A percentile compares a stretch with the other conserved stretches of the same genome.
Conservation (phyloP, 2,888 invertebrate genomes). For the Platerodrilus igneus region DNA sequence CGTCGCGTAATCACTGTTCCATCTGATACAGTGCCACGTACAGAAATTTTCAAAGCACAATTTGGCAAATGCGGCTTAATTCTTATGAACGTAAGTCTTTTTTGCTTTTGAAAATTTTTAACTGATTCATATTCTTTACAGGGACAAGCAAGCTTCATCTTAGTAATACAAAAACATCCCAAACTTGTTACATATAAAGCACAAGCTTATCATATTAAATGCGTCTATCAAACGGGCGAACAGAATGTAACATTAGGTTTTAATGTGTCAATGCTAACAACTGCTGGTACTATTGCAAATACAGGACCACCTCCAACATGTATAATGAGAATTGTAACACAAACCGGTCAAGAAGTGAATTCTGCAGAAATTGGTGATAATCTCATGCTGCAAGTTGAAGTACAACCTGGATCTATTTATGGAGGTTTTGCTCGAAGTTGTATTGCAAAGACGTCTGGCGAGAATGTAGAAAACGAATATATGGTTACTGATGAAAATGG, state of each 20-base stretch:
- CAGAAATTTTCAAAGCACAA: slow-evolving; percentile 67
- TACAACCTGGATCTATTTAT: slow-evolving; percentile 64
- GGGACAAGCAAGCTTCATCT: slow-evolving; percentile 88
- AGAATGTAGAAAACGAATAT: slow-evolving; percentile 84
- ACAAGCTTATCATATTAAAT: slow-evolving; percentile 93
- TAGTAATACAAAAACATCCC: slow-evolving; percentile 95
- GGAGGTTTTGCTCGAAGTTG: slow-evolving; percentile 92
- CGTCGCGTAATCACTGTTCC: slow-evolving; percentile 74
- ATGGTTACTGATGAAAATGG: slow-evolving; percentile 91
- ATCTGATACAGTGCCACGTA: slow-evolving; percentile 59
- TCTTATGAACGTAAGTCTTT: slow-evolving; percentile 72
- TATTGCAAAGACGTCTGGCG: slow-evolving; percentile 88
- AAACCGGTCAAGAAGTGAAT: slow-evolving; percentile 81
- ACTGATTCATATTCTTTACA: slow-evolving; percentile 45
- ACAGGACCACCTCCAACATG: slow-evolving; percentile 92
- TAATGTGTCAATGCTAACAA: slow-evolving; percentile 92
- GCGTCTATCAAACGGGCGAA: slow-evolving; percentile 90
- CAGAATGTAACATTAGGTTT: slow-evolving; percentile 89
- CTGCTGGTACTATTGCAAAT: slow-evolving; percentile 91
- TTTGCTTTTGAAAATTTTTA: not conserved
- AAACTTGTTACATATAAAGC: slow-evolving; percentile 91
- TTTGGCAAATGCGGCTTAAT: slow-evolving; percentile 90
- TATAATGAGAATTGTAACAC: slow-evolving; percentile 85
- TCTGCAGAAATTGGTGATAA: slow-evolving; percentile 79
- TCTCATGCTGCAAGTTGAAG: slow-evolving; percentile 40